Percentiles rank a stretch among this genome's conserved stretches.
Evolutionary conservation across 64 coral and sea anemone species (phyloP).

Genomic region (Stichodactyla mertensii): DNA sequence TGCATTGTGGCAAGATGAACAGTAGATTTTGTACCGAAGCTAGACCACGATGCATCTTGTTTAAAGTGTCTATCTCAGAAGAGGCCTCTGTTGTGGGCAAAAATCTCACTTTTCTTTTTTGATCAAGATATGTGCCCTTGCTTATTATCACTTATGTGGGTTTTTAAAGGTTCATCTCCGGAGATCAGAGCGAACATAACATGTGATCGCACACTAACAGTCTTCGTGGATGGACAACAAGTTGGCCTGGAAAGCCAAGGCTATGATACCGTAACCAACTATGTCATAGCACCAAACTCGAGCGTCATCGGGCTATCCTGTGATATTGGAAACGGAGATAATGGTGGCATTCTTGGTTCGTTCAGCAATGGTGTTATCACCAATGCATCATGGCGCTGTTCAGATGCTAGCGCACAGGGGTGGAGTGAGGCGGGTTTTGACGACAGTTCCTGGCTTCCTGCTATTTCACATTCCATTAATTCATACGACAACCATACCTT

Average conservation of each 20-base stretch:
- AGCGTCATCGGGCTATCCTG: neutral
- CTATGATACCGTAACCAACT: neutral
- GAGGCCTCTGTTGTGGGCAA: too few species aligned
- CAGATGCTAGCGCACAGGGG: neutral
- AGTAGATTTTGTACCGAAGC: too few species aligned
- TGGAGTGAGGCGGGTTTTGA: slow-evolving; percentile 29
- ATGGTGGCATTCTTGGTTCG: slow-evolving; percentile 38
- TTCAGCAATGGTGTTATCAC: slow-evolving; percentile 39
- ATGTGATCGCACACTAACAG: neutral
- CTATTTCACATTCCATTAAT: neutral
- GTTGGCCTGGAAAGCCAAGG: neutral
- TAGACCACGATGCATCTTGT: too few species aligned
- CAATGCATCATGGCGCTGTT: slow-evolving; percentile 21
- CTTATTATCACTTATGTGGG: neutral
- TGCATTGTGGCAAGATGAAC: too few species aligned
- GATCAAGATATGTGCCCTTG: neutral
- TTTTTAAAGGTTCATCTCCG: neutral
- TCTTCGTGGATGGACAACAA: slow-evolving; percentile 12
- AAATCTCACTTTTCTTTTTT: neutral
- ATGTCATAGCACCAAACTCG: neutral
- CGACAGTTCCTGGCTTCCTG: slow-evolving; percentile 6
- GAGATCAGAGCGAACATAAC: slow-evolving; percentile 14
- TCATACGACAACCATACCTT: neutral
- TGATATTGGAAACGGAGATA: too few species aligned
- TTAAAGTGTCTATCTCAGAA: too few species aligned